Evolutionary conservation across 30 jellyfish, hydroid and myxozoan genomes (phyloP).

Genomic region (Aurelia aurita): DNA sequence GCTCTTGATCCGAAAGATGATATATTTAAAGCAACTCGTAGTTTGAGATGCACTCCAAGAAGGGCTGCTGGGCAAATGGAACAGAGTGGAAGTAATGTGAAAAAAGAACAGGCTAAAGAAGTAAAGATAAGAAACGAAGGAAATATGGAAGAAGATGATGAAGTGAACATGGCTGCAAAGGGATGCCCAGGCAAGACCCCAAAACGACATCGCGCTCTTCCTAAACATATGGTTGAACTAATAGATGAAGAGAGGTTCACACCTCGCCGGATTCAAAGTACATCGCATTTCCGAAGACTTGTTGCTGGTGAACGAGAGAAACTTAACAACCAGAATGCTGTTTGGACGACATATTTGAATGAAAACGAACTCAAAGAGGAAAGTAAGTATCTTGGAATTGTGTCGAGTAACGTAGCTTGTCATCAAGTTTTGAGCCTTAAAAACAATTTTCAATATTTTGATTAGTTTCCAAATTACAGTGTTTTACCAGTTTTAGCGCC

Average conservation of each 20-base stretch:
- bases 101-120: not conserved
- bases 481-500: too few species aligned
- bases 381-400: too few species aligned
- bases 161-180: not conserved
- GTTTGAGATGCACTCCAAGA: not conserved
- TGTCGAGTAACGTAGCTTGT: too few species aligned
- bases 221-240: slow-evolving; percentile 7
- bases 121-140: not conserved
- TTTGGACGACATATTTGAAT: slow-evolving; percentile 62
- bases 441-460: too few species aligned
- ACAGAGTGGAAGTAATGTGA: not conserved
- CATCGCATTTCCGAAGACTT: slow-evolving; percentile 55
- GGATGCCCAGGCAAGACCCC: slow-evolving; percentile 60
- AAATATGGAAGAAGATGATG: not conserved
- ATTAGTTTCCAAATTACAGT: too few species aligned
- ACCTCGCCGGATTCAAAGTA: slow-evolving; percentile 58
- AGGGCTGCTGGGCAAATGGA: not conserved
- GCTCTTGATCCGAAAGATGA: too few species aligned
- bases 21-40: too few species aligned
- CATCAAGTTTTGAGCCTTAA: too few species aligned
- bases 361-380: slow-evolving; percentile 64
- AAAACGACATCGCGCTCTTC: slow-evolving; percentile 1
- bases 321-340: slow-evolving; percentile 9
- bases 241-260: slow-evolving; percentile 24
- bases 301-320: slow-evolving; percentile 64